A percentile compares a stretch with the other conserved stretches of the same genome.
Conservation (phyloP, 2,113 vertebrate species). For the Daubentonia madagascariensis region DNA sequence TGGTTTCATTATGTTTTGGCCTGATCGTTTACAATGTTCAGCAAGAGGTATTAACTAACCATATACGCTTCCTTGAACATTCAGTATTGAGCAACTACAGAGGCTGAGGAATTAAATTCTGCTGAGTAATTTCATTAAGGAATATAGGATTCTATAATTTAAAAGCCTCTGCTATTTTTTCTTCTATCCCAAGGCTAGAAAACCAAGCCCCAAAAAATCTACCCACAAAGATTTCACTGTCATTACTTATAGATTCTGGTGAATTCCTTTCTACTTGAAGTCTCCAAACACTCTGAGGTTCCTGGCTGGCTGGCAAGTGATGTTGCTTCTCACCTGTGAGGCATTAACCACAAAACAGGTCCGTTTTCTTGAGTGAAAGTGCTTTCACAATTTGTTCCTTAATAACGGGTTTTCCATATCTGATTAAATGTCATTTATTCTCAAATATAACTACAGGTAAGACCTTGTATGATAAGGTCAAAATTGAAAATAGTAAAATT, state of each 20-base stretch:
- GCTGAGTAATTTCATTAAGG: conserved; percentile 26
- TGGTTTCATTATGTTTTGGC: neutral
- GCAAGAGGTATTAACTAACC: neutral
- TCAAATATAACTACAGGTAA: conserved; percentile 10
- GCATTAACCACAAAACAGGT: neutral
- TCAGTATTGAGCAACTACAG: neutral
- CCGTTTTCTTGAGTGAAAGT: neutral
- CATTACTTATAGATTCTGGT: neutral
- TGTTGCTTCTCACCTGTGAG: neutral
- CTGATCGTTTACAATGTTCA: neutral
- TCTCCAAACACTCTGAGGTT: neutral
- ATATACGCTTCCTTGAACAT: neutral
- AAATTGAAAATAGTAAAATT: neutral
- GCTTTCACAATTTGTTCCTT: neutral
- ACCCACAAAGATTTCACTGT: neutral
- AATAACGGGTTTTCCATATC: neutral
- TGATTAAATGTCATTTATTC: conserved; percentile 15
- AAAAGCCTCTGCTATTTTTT: conserved; percentile 10
- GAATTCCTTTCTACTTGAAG: neutral
- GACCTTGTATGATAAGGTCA: neutral
- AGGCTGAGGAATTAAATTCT: conserved; percentile 34
- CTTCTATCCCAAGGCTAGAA: neutral
- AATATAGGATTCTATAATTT: conserved; percentile 29
- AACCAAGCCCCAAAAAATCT: neutral
- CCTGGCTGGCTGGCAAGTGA: neutral